A percentile compares a stretch with the other conserved stretches of the same genome.
Conservation (phyloP, 2,888 invertebrate genomes). For the Drosophila antonietae region DNA sequence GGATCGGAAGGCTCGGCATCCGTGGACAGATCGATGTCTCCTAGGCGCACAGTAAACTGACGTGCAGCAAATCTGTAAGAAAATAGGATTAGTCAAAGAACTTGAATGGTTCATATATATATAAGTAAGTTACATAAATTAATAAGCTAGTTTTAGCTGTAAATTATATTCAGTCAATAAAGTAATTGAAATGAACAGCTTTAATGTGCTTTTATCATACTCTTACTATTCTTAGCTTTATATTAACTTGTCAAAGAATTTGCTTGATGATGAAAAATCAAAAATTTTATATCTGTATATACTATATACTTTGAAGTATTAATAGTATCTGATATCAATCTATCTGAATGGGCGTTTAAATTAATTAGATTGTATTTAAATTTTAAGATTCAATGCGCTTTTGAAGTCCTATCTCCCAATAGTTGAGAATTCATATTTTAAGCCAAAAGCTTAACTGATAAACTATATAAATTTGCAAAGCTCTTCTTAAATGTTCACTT, state of each 20-base stretch:
- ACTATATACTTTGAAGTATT: too few relatives aligned
- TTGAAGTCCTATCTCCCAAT: too few relatives aligned
- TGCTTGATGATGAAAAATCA: too few relatives aligned
- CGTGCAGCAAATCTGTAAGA: constrained; percentile 91
- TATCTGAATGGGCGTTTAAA: neutral
- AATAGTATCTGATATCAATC: too few relatives aligned
- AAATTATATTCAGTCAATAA: neutral
- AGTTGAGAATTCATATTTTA: too few relatives aligned
- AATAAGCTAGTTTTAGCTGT: neutral
- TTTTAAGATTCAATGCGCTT: neutral
- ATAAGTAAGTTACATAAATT: too few relatives aligned
- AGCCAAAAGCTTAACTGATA: neutral
- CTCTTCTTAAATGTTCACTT: constrained; percentile 79
- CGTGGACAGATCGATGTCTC: constrained; percentile 93
- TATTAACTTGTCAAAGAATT: too few relatives aligned
- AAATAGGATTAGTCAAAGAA: neutral
- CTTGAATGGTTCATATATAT: neutral
- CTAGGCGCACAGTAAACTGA: constrained; percentile 95
- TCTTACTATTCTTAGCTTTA: neutral
- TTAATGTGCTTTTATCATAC: neutral
- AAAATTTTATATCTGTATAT: too few relatives aligned
- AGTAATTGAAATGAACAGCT: neutral
- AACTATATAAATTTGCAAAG: neutral
- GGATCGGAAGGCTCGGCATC: constrained; percentile 94
- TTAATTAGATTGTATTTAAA: too few relatives aligned